Base-by-base conservation (phyloP, 2,888 invertebrate species). In the Strigamia transsilvanica region DNA sequence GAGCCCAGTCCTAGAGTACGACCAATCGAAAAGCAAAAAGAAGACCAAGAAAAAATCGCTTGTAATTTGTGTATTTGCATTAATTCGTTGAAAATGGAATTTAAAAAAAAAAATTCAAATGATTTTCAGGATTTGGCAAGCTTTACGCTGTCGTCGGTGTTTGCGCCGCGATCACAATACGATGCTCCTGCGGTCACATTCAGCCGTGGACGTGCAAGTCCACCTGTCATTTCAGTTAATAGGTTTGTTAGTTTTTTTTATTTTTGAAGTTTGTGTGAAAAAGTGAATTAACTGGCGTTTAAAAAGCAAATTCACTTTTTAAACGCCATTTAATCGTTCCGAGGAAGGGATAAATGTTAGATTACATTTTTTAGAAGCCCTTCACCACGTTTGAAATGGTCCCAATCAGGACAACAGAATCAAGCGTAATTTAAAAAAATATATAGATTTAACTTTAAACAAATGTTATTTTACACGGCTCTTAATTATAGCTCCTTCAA, bases 381-480 rank as follows among this genome's bases (percentile, higher is more conserved):
- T 46, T 82, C 56, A 5, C 80, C 83, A 46, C 79, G 73, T 21
- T 21, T 83, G 13, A 83, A 83, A 80, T 83, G 83, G 83, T 32
- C 78, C 73, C 80, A 61, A 46, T 73, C 81, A 13, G 66, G 56
- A 23, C 38, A 51, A 42, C 80, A 82, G 38, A 82, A 82, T 81
- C 82, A 38, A 81, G 66, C 81, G 82, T 82, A 81, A 73, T 73
- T 27, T 4, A 46, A 12, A n/a, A n/a, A n/a, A 1, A n/a, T 2
- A 27, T 27, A n/a, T 46, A 46, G n/a, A 46, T 46, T 46, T 46
- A n/a, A 46, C 2, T 46, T 46, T 1, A 5, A 13, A 13, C 5
- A 0, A 13, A 15, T 13, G 5, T 46, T n/a, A 2, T 46, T 46
- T 46, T 46, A 13, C 13, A 10, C 5, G n/a, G 7, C 0, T 13